Conservation (phyloP, 2,888 invertebrate species). For the Limenitis camilla region DNA sequence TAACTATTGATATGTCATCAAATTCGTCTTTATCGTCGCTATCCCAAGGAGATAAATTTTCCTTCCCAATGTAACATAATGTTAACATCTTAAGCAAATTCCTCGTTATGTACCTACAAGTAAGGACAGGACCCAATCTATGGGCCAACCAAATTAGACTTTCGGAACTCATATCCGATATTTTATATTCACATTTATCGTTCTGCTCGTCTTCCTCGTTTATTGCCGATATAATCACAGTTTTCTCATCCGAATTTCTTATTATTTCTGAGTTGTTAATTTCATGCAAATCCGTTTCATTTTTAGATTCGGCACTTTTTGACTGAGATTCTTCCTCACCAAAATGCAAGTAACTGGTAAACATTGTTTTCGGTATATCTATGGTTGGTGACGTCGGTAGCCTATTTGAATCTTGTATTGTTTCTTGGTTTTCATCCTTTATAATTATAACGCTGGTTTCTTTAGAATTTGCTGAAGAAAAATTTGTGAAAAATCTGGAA, state of each 20-base stretch:
- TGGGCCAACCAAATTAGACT: slow-evolving; percentile 94
- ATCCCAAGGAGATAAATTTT: slow-evolving; percentile 77
- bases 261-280: slow-evolving; percentile 43
- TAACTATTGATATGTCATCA: slow-evolving; percentile 78
- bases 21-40: slow-evolving; percentile 59
- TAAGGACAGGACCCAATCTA: slow-evolving; percentile 93
- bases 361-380: slow-evolving; percentile 77
- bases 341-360: slow-evolving; percentile 68
- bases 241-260: slow-evolving; percentile 27
- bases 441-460: slow-evolving; percentile 35
- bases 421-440: slow-evolving; percentile 36
- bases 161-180: slow-evolving; percentile 90
- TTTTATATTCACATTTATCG: slow-evolving; percentile 65
- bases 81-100: slow-evolving; percentile 95
- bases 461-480: slow-evolving; percentile 26
- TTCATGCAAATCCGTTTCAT: slow-evolving; percentile 28
- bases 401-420: slow-evolving; percentile 21
- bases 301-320: slow-evolving; percentile 28
- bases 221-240: slow-evolving; percentile 28
- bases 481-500: slow-evolving; percentile 25
- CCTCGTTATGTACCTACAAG: slow-evolving; percentile 90
- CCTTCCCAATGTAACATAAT: slow-evolving; percentile 91
- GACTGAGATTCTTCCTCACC: slow-evolving; percentile 45
- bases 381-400: slow-evolving; percentile 78
- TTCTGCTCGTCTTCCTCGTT: slow-evolving; percentile 35